Conservation (phyloP, 2,797 vertebrate species). For the Melanotaenia nigrans region DNA sequence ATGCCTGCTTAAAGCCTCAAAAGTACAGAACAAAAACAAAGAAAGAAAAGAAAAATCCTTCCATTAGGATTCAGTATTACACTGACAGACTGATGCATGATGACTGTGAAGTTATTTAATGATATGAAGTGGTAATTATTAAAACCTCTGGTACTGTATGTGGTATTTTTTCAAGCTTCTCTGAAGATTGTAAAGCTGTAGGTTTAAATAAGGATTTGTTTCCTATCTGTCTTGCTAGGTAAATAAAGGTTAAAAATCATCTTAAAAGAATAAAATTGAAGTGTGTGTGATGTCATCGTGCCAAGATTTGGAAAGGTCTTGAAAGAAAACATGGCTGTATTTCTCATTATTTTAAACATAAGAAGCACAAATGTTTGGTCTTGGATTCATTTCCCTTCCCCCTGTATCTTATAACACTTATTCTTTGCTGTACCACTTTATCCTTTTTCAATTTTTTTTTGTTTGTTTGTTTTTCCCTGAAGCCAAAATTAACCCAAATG, state of each 20-base stretch:
- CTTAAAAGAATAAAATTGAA: neutral
- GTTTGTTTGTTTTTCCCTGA: neutral
- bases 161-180: neutral
- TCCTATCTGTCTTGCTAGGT: neutral
- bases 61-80: too few species aligned
- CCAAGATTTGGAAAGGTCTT: neutral
- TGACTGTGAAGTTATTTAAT: too few species aligned
- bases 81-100: too few species aligned
- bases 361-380: neutral
- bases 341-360: neutral
- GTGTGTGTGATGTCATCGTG: neutral
- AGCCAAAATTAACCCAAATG: fast-evolving
- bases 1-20: too few species aligned
- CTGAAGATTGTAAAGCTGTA: too few species aligned
- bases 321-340: too few species aligned
- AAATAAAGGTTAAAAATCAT: neutral
- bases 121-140: neutral
- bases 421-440: too few species aligned
- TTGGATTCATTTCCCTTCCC: neutral
- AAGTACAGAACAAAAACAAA: too few species aligned
- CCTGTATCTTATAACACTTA: too few species aligned
- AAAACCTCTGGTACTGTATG: neutral
- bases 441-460: too few species aligned
- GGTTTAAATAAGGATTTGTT: too few species aligned
- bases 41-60: too few species aligned